These are phyloP conservation scores for Epicampocera succincta DNA, from an alignment of 2,888 invertebrate species.

Conservation along the genomic window DNA sequence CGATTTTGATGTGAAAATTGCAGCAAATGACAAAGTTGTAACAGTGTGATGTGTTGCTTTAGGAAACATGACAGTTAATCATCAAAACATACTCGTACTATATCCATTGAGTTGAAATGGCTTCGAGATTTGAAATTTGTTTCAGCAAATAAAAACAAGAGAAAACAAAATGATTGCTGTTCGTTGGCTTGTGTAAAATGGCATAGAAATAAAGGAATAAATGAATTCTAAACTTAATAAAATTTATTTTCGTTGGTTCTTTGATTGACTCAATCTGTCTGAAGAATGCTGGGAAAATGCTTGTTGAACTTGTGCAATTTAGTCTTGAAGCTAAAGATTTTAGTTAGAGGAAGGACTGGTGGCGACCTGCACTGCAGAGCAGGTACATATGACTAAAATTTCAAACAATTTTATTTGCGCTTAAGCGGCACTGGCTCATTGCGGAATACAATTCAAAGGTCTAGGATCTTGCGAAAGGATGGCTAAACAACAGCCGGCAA, in stretches of 20 bases:
- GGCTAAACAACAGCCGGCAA: no score
- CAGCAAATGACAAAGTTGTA: constrained; percentile 64
- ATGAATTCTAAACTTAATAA: constrained; percentile 40
- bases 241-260: background rate
- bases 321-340: no score
- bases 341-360: no score
- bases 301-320: no score
- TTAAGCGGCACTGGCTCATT: no score
- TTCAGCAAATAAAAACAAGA: constrained; percentile 20
- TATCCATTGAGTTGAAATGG: constrained; percentile 34
- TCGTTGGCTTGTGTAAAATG: constrained; percentile 19
- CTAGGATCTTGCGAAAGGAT: no score
- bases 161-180: constrained; percentile 37
- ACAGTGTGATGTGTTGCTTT: constrained; percentile 59
- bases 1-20: constrained; percentile 66
- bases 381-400: no score
- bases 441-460: no score
- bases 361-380: no score
- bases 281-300: no score
- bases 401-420: no score
- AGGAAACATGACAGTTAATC: constrained; percentile 67
- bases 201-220: constrained; percentile 21
- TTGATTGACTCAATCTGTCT: background rate
- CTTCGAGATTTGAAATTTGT: constrained; percentile 9
- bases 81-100: constrained; percentile 35